These are phyloP conservation scores for Stichodactyla mertensii DNA, from an alignment of 64 coral and sea anemone species.

Conservation along the genomic window DNA sequence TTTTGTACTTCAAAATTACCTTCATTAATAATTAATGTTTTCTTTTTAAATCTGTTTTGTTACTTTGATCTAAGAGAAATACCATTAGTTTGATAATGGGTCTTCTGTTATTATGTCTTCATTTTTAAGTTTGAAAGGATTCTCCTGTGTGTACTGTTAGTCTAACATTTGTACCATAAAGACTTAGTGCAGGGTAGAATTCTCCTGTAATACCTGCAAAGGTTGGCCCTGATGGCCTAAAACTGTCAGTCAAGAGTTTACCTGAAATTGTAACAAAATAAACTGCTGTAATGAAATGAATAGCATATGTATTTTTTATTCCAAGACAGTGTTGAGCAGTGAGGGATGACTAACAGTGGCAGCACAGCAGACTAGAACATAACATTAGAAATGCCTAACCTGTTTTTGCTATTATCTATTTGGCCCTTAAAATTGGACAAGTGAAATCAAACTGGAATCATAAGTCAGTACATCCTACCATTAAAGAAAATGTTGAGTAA, in stretches of 20 bases:
- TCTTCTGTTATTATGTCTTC: background rate
- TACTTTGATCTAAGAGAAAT: background rate
- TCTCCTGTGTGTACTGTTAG: constrained; percentile 87
- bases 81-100: background rate
- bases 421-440: no score
- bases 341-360: no score
- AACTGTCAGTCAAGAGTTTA: constrained; percentile 69
- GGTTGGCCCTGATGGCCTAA: constrained; percentile 69
- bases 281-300: background rate
- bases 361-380: no score
- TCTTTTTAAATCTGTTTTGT: no score
- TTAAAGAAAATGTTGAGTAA: constrained; percentile 79
- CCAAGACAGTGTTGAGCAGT: no score
- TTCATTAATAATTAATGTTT: no score
- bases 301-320: no score
- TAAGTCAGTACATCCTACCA: constrained; percentile 24
- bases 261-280: constrained; percentile 26
- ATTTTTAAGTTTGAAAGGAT: constrained; percentile 41
- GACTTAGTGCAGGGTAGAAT: constrained; percentile 77
- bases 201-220: constrained; percentile 65
- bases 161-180: constrained; percentile 86
- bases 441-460: no score
- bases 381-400: no score
- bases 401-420: no score
- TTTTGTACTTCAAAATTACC: no score